Percentiles rank a stretch among this genome's conserved stretches.
phyloP scores from a whole-genome alignment of 2,113 vertebrate species.

The Glaucidium brasilianum region DNA sequence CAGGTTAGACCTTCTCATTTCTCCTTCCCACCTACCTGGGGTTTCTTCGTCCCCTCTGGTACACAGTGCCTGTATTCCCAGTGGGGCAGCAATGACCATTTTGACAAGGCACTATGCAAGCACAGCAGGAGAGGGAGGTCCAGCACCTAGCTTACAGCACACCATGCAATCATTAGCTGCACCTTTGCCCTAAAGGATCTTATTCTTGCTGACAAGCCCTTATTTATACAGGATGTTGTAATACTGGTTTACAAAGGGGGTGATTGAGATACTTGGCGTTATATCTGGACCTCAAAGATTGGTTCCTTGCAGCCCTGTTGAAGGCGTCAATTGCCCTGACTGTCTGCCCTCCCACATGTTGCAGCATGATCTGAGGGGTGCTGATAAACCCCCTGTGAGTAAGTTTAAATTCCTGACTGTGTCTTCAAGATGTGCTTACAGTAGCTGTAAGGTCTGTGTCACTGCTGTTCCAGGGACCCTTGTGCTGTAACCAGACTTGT shows the following conservation, averaged over 20 bases:
- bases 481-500: fast-evolving
- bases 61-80: not conserved
- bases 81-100: not conserved
- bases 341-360: not conserved
- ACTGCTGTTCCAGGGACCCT: not conserved
- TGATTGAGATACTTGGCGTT: not conserved
- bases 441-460: not conserved
- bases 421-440: not conserved
- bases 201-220: not conserved
- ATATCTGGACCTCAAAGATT: not conserved
- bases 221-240: not conserved
- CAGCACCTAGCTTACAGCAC: not conserved
- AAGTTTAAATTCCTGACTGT: not conserved
- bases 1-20: not conserved
- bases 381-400: not conserved
- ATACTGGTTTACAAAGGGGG: not conserved
- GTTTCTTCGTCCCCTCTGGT: not conserved
- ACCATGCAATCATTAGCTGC: not conserved
- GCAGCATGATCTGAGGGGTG: not conserved
- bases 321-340: fast-evolving
- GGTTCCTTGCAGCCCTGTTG: not conserved
- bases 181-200: not conserved
- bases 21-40: not conserved
- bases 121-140: not conserved
- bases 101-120: fast-evolving